Percentiles rank a stretch among this genome's conserved stretches.
Evolutionary conservation across 2,113 vertebrate species (phyloP).

Genomic region (Tenebrosternarchus preto): DNA sequence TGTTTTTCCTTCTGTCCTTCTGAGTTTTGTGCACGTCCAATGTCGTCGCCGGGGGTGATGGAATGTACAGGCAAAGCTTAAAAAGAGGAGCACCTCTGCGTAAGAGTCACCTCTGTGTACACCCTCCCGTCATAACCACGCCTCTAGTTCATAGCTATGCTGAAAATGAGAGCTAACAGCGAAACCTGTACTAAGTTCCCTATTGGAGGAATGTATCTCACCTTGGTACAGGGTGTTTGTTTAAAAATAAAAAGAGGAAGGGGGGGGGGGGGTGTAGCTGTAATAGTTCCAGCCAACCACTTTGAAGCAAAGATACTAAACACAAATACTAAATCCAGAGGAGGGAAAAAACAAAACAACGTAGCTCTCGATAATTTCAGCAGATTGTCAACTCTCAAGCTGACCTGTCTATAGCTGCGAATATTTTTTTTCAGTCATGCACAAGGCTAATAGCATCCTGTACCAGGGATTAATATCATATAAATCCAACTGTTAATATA

Average conservation of each 20-base stretch:
- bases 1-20: neutral
- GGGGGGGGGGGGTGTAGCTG: constrained; percentile 38
- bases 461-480: constrained; percentile 71
- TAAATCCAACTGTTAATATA: constrained; percentile 54
- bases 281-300: constrained; percentile 69
- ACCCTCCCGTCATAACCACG: constrained; percentile 66
- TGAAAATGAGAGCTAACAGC: constrained; percentile 67
- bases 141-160: constrained; percentile 72
- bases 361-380: constrained; percentile 48
- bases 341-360: constrained; percentile 53
- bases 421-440: constrained; percentile 62
- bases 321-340: too few species aligned
- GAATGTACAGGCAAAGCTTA: constrained; percentile 76
- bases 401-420: constrained; percentile 61
- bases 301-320: constrained; percentile 51
- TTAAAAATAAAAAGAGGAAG: constrained; percentile 46
- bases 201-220: constrained; percentile 88
- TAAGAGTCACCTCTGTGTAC: constrained; percentile 65
- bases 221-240: constrained; percentile 68
- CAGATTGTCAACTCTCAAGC: constrained; percentile 62
- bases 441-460: constrained; percentile 71
- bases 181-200: constrained; percentile 76
- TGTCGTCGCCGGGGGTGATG: constrained; percentile 66
- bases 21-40: constrained; percentile 24
- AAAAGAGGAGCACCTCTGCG: constrained; percentile 66